Evolutionary conservation across 2,113 vertebrate genomes (phyloP), one percentile per base, ranked within the genome.

Genomic region (Oceanodroma tethys): DNA sequence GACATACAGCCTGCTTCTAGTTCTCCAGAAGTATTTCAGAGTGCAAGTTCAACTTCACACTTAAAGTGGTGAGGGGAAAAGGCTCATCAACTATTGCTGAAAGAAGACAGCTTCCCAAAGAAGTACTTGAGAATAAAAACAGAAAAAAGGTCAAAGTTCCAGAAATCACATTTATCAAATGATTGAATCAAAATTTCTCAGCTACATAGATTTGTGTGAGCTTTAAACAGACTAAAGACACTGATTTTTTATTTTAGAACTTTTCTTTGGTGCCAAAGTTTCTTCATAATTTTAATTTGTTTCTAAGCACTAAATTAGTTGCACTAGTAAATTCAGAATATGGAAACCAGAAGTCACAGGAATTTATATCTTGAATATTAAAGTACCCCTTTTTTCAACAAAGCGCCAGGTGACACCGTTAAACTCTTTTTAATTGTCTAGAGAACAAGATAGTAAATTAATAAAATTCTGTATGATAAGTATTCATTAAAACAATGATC

Each of bases 401-500:
- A 95, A 87, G 38, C 58, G 68, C 42, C 73, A 23, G 55, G 45
- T 38, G 42, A 84, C 60, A 86, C n/a, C 9, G 29, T 22, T 72
- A 93, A 93, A 93, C 81, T 63, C 12, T 90, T 86, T 76, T 89
- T 11, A 23, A 70, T 92, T 74, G 87, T 76, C 72, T 86, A 86
- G 18, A 81, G 43, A 94, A 87, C 8, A 75, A 90, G 59, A 70
- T 6, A 75, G n/a, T 76, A 94, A 92, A 93, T 95, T 47, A 85
- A 26, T 52, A 73, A 72, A 88, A 88, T 63, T 12, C 92, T 36
- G 55, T 79, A 68, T 80, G 14, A 86, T 81, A 86, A 86, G 73
- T 95, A 96, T 93, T 96, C 72, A 95, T 92, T 29, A 88, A 93
- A 93, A 76, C 38, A 92, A 68, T 26, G 18, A 36, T 94, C 84